These are phyloP conservation scores for Rhinophrynus dorsalis DNA, from an alignment of 2,797 vertebrate genomes.

Conservation along the genomic window DNA sequence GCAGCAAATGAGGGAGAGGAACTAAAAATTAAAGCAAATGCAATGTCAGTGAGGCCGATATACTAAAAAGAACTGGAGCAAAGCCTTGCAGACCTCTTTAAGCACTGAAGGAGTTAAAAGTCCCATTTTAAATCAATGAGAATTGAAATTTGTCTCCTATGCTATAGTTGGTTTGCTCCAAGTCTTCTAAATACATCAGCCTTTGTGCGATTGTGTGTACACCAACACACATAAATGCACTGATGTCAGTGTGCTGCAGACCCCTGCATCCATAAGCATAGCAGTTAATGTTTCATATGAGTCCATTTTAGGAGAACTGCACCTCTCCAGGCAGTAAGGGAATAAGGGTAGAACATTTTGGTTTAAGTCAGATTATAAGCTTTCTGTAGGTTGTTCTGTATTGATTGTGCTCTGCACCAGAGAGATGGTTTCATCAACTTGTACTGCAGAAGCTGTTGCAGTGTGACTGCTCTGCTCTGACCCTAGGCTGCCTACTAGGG, in stretches of 20 bases:
- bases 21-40: background rate
- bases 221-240: conserved; percentile 18
- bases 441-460: background rate
- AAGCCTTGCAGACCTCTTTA: no score
- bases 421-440: background rate
- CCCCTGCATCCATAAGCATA: conserved; percentile 6
- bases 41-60: background rate
- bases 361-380: conserved; percentile 2
- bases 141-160: no score
- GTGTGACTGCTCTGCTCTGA: conserved; percentile 13
- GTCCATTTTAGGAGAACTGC: background rate
- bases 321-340: background rate
- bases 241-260: conserved; percentile 8
- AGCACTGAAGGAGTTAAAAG: no score
- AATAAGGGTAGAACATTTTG: background rate
- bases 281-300: background rate
- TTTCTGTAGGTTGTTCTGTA: background rate
- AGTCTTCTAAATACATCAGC: no score
- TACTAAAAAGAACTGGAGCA: no score
- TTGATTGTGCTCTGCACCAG: conserved; percentile 1
- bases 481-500: background rate
- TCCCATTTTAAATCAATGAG: no score
- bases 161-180: no score
- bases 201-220: conserved; percentile 12
- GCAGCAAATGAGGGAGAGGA: background rate